Base-by-base conservation (phyloP, 2,797 vertebrate genomes). In the Cossypha dichroa region DNA sequence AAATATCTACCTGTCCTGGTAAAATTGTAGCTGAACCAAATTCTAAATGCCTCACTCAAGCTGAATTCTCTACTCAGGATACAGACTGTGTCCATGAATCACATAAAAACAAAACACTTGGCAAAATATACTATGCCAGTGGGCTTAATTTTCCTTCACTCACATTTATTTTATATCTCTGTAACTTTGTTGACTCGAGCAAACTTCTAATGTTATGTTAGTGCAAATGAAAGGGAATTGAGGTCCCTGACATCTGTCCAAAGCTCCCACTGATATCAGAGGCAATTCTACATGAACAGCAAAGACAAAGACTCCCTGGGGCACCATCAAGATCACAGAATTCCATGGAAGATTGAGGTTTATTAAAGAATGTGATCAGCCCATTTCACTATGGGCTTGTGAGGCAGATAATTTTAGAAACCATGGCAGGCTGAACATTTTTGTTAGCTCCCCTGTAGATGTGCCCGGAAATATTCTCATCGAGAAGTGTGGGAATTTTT, bases 271-370 rank as follows among this genome's bases (percentile, higher is more conserved):
- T 96, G 95, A 92, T 97, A 95, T 95, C 92, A 96, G 85, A 95
- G 48, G 95, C 85, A 96, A 95, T 94, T 94, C 92, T 82, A 89
- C 92, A 94, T 54, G 93, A 96, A 70, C 91, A 92, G 93, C 89
- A 96, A 96, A 96, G 95, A 96, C 96, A 96, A 96, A 96, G 93
- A 95, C 94, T 96, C 95, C 93, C 92, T 0, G 5, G 95, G 93
- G 96, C 59, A 95, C 93, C 94, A 96, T 97, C 88, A 93, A 91
- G 94, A 95, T 96, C 95, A 96, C 74, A 96, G 94, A 97, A 96
- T 97, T 96, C 94, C 94, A 95, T 93, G 95, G 95, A 95, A 97
- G 94, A 97, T 36, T 97, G 96, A 97, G 92, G 93, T 94, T 96
- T 97, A 97, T 94, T 97, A 97, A 96, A 97, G 85, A 94, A 94